Conservation (phyloP, 2,113 vertebrate species). For the Gobius niger region DNA sequence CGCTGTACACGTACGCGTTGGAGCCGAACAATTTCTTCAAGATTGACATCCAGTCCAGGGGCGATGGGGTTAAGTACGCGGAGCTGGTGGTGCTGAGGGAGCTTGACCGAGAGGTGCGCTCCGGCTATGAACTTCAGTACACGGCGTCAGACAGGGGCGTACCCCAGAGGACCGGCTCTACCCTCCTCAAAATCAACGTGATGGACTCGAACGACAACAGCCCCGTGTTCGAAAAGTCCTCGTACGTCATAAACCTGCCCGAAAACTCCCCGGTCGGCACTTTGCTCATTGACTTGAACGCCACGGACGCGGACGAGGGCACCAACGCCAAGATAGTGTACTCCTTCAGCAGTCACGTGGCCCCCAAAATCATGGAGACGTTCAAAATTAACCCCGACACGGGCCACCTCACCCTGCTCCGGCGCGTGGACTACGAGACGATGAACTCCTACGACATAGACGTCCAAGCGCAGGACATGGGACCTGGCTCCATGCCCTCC, state of each 20-base stretch:
- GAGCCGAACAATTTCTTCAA: constrained; percentile 87
- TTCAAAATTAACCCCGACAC: constrained; percentile 91
- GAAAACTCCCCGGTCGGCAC: constrained; percentile 88
- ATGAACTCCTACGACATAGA: constrained; percentile 92
- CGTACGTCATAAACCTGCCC: constrained; percentile 85
- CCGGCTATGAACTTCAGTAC: constrained; percentile 90
- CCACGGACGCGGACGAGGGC: constrained; percentile 95
- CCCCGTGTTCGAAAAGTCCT: constrained; percentile 86
- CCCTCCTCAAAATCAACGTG: constrained; percentile 89
- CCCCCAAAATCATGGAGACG: constrained; percentile 90
- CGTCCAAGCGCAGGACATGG: constrained; percentile 94
- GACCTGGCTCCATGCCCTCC: constrained; percentile 95
- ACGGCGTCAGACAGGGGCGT: constrained; percentile 92
- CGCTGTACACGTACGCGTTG: constrained; percentile 89
- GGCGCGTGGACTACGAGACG: constrained; percentile 89
- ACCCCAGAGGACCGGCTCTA: constrained; percentile 87
- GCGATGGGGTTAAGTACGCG: constrained; percentile 91
- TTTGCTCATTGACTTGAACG: constrained; percentile 90
- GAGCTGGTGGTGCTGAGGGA: constrained; percentile 90
- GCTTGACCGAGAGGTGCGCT: constrained; percentile 87
- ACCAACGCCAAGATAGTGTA: constrained; percentile 94
- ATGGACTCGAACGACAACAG: constrained; percentile 97
- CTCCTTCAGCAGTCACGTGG: constrained; percentile 93
- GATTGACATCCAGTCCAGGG: constrained; percentile 88
- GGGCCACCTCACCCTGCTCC: constrained; percentile 87